Percentiles rank a stretch among this genome's conserved stretches.
Conservation (phyloP, 2,888 invertebrate genomes). For the Crioceris asparagi region DNA sequence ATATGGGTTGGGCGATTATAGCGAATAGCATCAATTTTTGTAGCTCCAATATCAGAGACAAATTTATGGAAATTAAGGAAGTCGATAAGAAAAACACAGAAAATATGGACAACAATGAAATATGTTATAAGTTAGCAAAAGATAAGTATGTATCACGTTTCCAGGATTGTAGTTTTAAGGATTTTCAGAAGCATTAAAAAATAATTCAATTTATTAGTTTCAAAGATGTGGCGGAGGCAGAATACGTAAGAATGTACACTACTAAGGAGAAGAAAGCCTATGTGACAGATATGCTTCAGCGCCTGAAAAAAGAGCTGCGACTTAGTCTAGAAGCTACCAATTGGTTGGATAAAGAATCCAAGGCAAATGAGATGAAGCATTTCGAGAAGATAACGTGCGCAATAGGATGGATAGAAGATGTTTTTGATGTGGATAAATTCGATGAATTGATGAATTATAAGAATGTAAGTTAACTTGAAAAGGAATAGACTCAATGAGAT, state of each 20-base stretch:
- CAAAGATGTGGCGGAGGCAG: conserved; percentile 23
- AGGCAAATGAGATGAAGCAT: conserved; percentile 13
- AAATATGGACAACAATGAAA: conserved; percentile 4
- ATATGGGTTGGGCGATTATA: conserved; percentile 25
- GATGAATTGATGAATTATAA: conserved; percentile 20
- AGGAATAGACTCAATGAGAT: no score
- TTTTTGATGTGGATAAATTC: conserved; percentile 21
- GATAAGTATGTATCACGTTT: conserved; percentile 18
- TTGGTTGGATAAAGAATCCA: conserved; percentile 23
- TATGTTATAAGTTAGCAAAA: conserved; percentile 20
- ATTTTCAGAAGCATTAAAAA: neutral
- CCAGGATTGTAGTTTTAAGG: conserved; percentile 1
- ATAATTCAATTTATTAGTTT: conserved; percentile 17
- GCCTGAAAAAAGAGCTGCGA: conserved; percentile 21
- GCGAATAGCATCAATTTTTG: conserved; percentile 22
- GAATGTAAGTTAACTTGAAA: no score
- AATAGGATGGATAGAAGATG: conserved; percentile 23
- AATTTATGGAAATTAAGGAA: conserved; percentile 15
- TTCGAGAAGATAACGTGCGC: conserved; percentile 17
- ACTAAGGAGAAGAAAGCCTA: conserved; percentile 15
- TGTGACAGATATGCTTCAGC: conserved; percentile 20
- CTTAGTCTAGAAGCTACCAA: conserved; percentile 13
- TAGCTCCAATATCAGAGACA: conserved; percentile 17
- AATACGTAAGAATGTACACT: conserved; percentile 23
- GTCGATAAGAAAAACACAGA: conserved; percentile 1